Percentiles rank a stretch among this genome's conserved stretches.
Conservation (phyloP, 2,797 vertebrate genomes). For the Ibycter americanus region DNA sequence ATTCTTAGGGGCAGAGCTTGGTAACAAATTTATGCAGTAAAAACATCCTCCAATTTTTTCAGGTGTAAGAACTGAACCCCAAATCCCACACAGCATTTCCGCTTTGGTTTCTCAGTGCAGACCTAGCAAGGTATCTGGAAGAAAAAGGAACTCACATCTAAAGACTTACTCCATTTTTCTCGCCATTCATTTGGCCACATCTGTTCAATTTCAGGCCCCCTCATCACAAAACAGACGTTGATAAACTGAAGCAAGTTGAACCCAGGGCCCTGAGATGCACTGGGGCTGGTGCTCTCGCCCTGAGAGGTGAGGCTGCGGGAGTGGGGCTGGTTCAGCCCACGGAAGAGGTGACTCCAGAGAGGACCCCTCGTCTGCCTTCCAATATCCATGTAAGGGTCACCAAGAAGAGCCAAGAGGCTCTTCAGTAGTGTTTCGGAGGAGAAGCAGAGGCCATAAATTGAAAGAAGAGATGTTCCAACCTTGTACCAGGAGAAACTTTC, state of each 20-base stretch:
- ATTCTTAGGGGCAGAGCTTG: background rate
- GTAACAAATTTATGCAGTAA: background rate
- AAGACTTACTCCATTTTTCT: background rate
- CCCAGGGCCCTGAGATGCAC: background rate
- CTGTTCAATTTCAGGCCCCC: background rate
- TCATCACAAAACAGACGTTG: background rate
- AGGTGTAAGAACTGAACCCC: background rate
- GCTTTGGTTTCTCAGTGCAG: background rate
- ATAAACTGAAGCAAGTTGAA: background rate
- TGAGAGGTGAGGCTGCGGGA: background rate
- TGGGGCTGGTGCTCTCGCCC: background rate
- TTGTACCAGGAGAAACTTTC: background rate
- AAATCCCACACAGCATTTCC: background rate
- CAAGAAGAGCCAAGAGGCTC: background rate
- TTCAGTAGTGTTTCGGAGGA: background rate
- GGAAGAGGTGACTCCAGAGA: background rate
- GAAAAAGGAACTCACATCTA: background rate
- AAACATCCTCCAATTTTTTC: background rate
- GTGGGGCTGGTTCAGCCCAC: accelerated
- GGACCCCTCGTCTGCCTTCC: background rate
- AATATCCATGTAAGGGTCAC: accelerated
- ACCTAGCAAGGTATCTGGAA: background rate
- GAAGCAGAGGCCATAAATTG: background rate
- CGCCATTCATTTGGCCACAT: background rate
- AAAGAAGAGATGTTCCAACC: background rate